These are phyloP conservation scores for Tetraneura akinire DNA, from an alignment of 1,140 invertebrate genomes.

Conservation along the genomic window DNA sequence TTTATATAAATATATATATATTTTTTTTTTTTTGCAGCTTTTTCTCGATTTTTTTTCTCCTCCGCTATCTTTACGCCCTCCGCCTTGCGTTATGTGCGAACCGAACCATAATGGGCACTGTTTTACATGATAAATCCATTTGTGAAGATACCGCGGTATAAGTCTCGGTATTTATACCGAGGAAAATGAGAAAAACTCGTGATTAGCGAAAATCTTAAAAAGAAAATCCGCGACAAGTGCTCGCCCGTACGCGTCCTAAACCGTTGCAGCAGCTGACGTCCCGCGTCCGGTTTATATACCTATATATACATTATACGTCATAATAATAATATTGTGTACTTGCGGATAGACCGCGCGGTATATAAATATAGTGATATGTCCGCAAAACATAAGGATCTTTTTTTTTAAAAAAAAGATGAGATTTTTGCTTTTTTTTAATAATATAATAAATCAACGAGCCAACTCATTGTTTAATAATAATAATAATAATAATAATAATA, in stretches of 20 bases:
- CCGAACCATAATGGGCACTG: constrained; percentile 48
- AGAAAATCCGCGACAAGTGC: constrained; percentile 21
- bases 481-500: too few species aligned
- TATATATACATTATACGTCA: not conserved
- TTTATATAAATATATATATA: not conserved
- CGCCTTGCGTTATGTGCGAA: constrained; percentile 22
- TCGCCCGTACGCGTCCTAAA: not conserved
- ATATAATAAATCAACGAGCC: too few species aligned
- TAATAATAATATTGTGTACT: too few species aligned
- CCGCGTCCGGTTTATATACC: not conserved
- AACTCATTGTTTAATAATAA: too few species aligned
- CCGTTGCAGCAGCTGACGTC: not conserved
- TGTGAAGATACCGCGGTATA: not conserved
- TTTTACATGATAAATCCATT: constrained; percentile 51
- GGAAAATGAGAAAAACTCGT: constrained; percentile 43
- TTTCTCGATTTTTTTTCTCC: constrained; percentile 26
- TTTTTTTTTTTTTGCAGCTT: not conserved
- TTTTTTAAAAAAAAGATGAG: too few species aligned
- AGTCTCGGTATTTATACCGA: not conserved
- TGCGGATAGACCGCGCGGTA: too few species aligned
- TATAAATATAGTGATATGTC: too few species aligned
- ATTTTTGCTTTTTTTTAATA: too few species aligned
- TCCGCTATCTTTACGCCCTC: constrained; percentile 19
- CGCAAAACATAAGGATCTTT: too few species aligned
- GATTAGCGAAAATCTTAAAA: constrained; percentile 46